A percentile compares a stretch with the other conserved stretches of the same genome.
These are phyloP conservation scores for Mellilla xanthometata DNA, from an alignment of 2,888 invertebrate genomes.

Conservation along the genomic window DNA sequence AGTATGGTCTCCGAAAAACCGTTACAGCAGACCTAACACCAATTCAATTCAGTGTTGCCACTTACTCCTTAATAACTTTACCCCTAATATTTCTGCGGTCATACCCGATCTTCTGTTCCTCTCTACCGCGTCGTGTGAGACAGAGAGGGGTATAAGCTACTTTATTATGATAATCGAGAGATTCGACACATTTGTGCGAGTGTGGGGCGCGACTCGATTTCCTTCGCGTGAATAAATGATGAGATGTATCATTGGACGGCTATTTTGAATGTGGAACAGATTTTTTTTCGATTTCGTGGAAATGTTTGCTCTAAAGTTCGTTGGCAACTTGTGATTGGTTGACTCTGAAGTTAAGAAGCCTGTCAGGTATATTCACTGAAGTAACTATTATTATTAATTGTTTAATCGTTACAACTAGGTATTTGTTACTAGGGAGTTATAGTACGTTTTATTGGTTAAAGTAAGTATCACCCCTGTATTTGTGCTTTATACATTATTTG, in stretches of 20 bases:
- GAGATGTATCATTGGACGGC: constrained; percentile 44
- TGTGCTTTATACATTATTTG: no score
- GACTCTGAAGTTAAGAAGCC: no score
- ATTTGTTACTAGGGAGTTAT: no score
- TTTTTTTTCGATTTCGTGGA: constrained; percentile 12
- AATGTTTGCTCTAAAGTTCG: constrained; percentile 1
- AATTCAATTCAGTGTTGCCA: constrained; percentile 11
- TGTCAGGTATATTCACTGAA: no score
- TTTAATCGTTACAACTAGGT: no score
- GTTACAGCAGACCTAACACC: constrained; percentile 20
- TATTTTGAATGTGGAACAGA: constrained; percentile 30
- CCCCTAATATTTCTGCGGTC: constrained; percentile 22
- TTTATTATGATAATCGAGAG: constrained; percentile 75
- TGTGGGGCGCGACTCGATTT: constrained; percentile 45
- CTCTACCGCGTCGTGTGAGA: constrained; percentile 18
- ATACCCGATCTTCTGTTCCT: constrained; percentile 13
- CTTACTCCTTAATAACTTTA: constrained; percentile 30
- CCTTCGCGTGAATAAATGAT: constrained; percentile 65
- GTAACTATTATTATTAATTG: no score
- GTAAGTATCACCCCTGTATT: no score
- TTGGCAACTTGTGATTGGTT: constrained; percentile 8
- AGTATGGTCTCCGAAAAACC: no score
- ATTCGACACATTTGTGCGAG: constrained; percentile 62
- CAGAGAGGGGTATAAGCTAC: constrained; percentile 46
- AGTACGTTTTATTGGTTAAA: no score